Conservation (phyloP, 1,140 invertebrate species). For the Drosophila bocqueti region DNA sequence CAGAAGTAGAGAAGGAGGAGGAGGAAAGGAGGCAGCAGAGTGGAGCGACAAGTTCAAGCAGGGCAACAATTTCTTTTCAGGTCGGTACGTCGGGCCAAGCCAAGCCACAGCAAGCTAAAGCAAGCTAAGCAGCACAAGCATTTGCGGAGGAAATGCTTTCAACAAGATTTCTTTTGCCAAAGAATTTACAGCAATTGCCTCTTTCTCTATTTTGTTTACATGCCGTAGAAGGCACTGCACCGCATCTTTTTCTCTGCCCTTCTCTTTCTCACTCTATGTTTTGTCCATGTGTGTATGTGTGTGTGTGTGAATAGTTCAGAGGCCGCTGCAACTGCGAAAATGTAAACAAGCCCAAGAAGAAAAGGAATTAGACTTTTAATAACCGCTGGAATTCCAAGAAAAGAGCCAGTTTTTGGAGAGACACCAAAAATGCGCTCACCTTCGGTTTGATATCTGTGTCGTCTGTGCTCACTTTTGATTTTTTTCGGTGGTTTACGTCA, state of each 20-base stretch:
- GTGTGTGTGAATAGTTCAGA: conserved; percentile 29
- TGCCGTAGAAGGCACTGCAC: conserved; percentile 36
- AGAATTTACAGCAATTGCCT: conserved; percentile 68
- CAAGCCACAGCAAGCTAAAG: conserved; percentile 10
- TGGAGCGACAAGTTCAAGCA: conserved; percentile 58
- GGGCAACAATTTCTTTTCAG: conserved; percentile 54
- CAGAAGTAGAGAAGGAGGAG: conserved; percentile 1
- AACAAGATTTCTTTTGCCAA: conserved; percentile 77
- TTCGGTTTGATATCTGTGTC: conserved; percentile 69
- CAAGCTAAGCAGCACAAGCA: conserved; percentile 33
- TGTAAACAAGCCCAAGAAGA: conserved; percentile 68
- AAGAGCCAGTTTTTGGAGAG: conserved; percentile 52
- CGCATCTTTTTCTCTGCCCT: conserved; percentile 7
- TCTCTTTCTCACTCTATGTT: neutral
- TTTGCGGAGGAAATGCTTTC: conserved; percentile 75
- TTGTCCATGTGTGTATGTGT: conserved; percentile 8
- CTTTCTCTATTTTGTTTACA: conserved; percentile 62
- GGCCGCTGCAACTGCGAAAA: conserved; percentile 50
- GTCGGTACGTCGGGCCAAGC: conserved; percentile 11
- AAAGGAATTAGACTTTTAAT: conserved; percentile 25
- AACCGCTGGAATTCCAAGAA: conserved; percentile 49
- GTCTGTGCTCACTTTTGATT: conserved; percentile 80
- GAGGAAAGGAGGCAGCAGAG: conserved; percentile 1
- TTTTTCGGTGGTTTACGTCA: conserved; percentile 80
- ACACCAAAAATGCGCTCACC: conserved; percentile 68